phyloP scores from a whole-genome alignment of 2,113 vertebrate species.

The Panurus biarmicus region DNA sequence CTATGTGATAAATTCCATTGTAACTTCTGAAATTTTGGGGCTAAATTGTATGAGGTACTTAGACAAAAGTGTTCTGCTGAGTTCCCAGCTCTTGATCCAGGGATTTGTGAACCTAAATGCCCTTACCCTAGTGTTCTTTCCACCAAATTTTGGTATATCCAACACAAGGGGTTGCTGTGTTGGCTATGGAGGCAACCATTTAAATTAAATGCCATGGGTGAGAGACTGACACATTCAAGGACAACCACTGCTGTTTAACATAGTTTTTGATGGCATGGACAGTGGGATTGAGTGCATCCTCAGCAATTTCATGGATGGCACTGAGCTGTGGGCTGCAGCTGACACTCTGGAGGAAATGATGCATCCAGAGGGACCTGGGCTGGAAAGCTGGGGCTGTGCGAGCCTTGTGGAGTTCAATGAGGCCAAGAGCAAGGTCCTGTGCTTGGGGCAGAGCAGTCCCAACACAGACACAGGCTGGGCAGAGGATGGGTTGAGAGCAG shows the following conservation, averaged over 20 bases:
- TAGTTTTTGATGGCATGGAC: accelerated
- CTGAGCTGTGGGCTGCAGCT: accelerated
- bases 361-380: background rate
- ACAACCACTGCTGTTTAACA: background rate
- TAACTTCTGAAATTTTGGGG: background rate
- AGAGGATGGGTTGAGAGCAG: background rate
- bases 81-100: background rate
- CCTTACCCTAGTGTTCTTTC: background rate
- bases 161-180: background rate
- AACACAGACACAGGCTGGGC: background rate
- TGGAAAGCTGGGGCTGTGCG: background rate
- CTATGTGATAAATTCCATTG: background rate
- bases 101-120: background rate
- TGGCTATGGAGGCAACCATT: background rate
- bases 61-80: background rate
- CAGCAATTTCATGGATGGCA: background rate
- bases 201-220: background rate
- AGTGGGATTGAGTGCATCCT: background rate
- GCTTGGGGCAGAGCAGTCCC: background rate
- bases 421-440: background rate
- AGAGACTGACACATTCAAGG: background rate
- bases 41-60: accelerated
- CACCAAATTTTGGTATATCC: background rate
- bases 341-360: background rate
- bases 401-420: accelerated